A percentile compares a stretch with the other conserved stretches of the same genome.
These are phyloP conservation scores for Lanius ludovicianus DNA, from an alignment of 2,113 vertebrate genomes.

Conservation along the genomic window DNA sequence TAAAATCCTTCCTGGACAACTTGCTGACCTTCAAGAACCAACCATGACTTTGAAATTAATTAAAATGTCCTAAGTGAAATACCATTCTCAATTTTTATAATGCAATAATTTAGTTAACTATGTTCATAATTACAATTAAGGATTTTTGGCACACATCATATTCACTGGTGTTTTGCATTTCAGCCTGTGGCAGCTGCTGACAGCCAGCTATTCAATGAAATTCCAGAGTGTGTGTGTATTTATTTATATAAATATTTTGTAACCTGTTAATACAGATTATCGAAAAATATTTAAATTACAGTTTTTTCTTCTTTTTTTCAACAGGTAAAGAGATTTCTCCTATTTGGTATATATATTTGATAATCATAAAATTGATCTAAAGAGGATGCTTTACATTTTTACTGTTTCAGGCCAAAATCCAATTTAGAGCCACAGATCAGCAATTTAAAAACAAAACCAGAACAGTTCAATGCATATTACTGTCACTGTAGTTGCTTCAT, in stretches of 20 bases:
- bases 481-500: background rate
- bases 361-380: background rate
- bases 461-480: background rate
- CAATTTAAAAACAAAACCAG: background rate
- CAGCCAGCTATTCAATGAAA: background rate
- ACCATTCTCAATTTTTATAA: background rate
- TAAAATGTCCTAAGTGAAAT: background rate
- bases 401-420: background rate
- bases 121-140: background rate
- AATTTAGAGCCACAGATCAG: background rate
- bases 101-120: background rate
- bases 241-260: background rate
- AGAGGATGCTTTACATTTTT: background rate
- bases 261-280: background rate
- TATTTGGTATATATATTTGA: background rate
- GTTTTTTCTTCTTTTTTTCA: background rate
- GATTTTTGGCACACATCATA: background rate
- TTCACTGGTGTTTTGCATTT: background rate
- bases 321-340: background rate
- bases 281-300: background rate
- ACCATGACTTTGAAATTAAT: background rate
- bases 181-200: background rate
- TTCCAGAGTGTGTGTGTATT: background rate
- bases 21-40: slow-evolving; percentile 8
- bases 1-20: background rate